Evolutionary conservation across 2,888 invertebrate species (phyloP).

Genomic region (Acrobasis consociella): DNA sequence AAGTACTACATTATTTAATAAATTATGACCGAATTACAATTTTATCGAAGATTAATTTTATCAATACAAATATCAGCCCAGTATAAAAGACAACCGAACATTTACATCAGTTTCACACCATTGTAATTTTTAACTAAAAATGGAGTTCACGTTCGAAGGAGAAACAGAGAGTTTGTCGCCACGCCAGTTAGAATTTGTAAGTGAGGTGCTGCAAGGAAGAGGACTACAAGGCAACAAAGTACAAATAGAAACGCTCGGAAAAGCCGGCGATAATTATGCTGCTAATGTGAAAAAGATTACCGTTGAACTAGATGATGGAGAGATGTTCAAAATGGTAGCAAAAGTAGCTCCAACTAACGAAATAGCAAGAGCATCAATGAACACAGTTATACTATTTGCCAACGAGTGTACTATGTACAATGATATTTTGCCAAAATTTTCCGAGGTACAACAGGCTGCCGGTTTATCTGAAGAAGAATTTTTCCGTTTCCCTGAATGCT

Average conservation of each 20-base stretch:
- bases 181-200: constrained; percentile 31
- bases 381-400: constrained; percentile 34
- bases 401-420: constrained; percentile 49
- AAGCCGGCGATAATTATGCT: constrained; percentile 42
- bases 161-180: constrained; percentile 27
- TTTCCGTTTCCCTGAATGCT: constrained; percentile 44
- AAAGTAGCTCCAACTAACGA: constrained; percentile 42
- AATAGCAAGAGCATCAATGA: constrained; percentile 29
- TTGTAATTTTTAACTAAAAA: constrained; percentile 22
- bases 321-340: constrained; percentile 41
- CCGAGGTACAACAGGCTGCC: constrained; percentile 31
- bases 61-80: not conserved
- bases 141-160: constrained; percentile 33
- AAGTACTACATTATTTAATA: too few relatives aligned
- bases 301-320: constrained; percentile 33
- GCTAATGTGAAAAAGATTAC: constrained; percentile 39
- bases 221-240: constrained; percentile 29
- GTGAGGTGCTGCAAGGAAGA: constrained; percentile 29
- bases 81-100: not conserved
- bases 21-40: not conserved
- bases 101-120: not conserved
- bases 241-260: constrained; percentile 32
- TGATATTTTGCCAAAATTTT: constrained; percentile 31
- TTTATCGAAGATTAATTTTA: not conserved
- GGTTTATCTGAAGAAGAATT: constrained; percentile 39